Conservation (phyloP, 2,113 vertebrate genomes). For the Ophthalmolycus amberensis region DNA sequence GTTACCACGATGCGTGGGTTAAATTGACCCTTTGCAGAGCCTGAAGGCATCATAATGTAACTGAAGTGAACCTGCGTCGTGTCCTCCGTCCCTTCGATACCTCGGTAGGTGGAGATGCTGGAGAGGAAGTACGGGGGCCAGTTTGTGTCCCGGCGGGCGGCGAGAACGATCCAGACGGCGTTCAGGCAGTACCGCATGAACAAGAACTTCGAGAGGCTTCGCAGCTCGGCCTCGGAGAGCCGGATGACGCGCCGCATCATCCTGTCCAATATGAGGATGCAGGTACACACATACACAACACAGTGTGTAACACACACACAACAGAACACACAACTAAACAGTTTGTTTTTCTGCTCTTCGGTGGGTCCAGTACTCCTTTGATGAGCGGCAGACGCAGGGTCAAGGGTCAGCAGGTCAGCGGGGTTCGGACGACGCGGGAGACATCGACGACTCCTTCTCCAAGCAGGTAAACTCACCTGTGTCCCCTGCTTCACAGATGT, state of each 20-base stretch:
- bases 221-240: conserved; percentile 77
- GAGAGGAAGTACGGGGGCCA: conserved; percentile 91
- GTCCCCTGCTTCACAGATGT: not conserved
- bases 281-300: conserved; percentile 52
- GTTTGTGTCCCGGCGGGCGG: conserved; percentile 76
- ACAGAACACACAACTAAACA: not conserved
- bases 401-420: conserved; percentile 63
- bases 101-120: conserved; percentile 92
- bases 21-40: too few species aligned
- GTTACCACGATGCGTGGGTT: too few species aligned
- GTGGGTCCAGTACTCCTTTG: conserved; percentile 72
- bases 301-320: not conserved
- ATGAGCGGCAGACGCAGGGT: conserved; percentile 71
- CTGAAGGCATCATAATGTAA: too few species aligned
- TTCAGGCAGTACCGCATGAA: conserved; percentile 80
- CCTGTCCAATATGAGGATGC: conserved; percentile 80
- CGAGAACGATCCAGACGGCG: conserved; percentile 77
- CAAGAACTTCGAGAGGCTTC: conserved; percentile 78
- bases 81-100: too few species aligned
- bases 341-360: not conserved
- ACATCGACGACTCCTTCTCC: conserved; percentile 75
- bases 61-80: too few species aligned
- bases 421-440: conserved; percentile 57
- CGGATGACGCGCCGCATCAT: conserved; percentile 79
- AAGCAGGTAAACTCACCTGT: conserved; percentile 64